These are phyloP conservation scores for Psylliodes chrysocephalus DNA, from an alignment of 2,888 invertebrate genomes.

Conservation along the genomic window DNA sequence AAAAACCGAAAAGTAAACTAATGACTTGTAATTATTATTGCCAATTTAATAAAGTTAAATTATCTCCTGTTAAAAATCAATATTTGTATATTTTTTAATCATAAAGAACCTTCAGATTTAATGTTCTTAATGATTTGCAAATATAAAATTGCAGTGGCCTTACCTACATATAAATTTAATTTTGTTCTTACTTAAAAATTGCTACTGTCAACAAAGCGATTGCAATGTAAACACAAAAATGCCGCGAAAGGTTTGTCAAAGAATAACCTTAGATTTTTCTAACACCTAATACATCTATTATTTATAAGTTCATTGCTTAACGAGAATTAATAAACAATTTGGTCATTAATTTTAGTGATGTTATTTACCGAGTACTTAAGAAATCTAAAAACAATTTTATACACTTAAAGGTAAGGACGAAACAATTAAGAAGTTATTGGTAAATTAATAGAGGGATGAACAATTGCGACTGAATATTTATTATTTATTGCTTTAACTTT, in stretches of 20 bases:
- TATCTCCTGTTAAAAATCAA: background rate
- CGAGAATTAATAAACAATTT: background rate
- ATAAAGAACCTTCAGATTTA: background rate
- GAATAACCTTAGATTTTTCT: background rate
- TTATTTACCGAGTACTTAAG: no score
- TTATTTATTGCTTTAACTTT: no score
- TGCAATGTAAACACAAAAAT: background rate
- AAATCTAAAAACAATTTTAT: no score
- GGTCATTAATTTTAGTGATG: background rate
- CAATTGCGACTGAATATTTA: no score
- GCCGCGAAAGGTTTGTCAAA: background rate
- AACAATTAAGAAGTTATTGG: no score
- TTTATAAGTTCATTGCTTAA: background rate
- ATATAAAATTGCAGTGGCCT: conserved; percentile 4
- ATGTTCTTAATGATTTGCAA: conserved; percentile 1
- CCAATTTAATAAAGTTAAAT: no score
- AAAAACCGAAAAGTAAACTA: no score
- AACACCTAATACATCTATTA: background rate
- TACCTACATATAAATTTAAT: background rate
- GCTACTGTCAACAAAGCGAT: background rate
- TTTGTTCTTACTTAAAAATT: conserved; percentile 1
- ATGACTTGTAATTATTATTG: no score
- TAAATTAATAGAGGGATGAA: no score
- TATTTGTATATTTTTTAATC: background rate
- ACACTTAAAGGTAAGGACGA: no score